Base-by-base conservation (phyloP, 2,888 invertebrate genomes). In the Epinotia nisella region DNA sequence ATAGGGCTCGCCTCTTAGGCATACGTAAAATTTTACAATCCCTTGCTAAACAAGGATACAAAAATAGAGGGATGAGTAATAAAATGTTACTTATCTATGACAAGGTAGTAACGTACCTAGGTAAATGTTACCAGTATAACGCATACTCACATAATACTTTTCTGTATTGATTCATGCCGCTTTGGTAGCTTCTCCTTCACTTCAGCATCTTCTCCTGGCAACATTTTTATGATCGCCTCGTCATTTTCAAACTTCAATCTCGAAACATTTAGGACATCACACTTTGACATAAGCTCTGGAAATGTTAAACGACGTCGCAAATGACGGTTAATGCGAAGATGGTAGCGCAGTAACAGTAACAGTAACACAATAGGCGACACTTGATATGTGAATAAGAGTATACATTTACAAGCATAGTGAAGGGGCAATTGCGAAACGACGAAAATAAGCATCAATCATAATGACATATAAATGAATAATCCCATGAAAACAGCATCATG, bases 121-220 rank as follows among this genome's bases (percentile, higher is more conserved):
- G 41, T 41, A 13, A 13, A 45, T 15, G 15, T 49, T 35, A 35
- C 35, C 7, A n/a, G n/a, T n/a, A 49, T 49, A 49, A 5, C n/a
- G 4, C 49, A 75, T 78, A 88, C 93, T 91, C 77, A 92, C 93
- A 91, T 85, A 49, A 93, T 85, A 78, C 84, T 92, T 77, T 92
- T 93, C 76, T 89, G 90, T 56, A 92, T 81, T 0, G 92, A 91
- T 75, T 91, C 89, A 66, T 87, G 86, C 45, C 82, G 79, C 61
- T 82, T 80, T 56, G 78, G 76, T 71, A 70, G 69, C 66, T 80
- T 82, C 53, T 79, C 82, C 78, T 86, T 84, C 64, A 79, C 77
- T 76, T 90, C 89, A 51, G 78, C 80, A 10, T 89, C 88, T n/a
- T 88, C 85, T 81, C 83, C 87, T 85, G 90, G 84, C 72, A 92